Evolutionary conservation across 2,113 vertebrate species (phyloP), one percentile per base, ranked within the genome.

Genomic region (Leiothrix lutea): DNA sequence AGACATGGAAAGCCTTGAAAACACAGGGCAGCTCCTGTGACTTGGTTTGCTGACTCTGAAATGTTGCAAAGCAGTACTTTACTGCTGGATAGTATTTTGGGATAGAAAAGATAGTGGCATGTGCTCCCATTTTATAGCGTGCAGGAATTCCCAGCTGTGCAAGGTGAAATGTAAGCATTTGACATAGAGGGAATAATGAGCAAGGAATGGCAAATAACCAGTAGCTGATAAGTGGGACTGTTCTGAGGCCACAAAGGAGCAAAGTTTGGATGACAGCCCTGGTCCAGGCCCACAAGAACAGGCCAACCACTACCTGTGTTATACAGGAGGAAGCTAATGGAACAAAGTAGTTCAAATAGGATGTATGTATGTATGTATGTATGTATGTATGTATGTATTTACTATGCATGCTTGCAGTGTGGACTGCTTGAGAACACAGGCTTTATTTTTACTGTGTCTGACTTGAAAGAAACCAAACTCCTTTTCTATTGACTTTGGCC

Each of bases 401-500:
- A 14, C 33, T 83, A 23, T 53, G 73, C 54, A 22, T 82, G 19
- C 73, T 84, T 88, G 18, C 29, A 48, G 57, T 14, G 24, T 88
- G 45, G n/a, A 51, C 36, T 90, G 56, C 64, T 88, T 65, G 60
- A 65, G 65, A 94, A 69, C 84, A 87, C 61, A 91, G 45, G 50
- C 77, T 94, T 96, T 85, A 14, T 86, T 95, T 88, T 65, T 84
- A 56, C 81, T 88, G 8, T 67, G 65, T 57, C 36, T 86, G 12
- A 48, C 85, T 67, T 81, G 61, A 95, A 93, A 86, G 82, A 97
- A 98, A 95, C 92, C 72, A 94, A 97, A 96, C 95, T 97, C 73
- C 94, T 93, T 92, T 92, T 83, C 75, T 95, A 95, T 98, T 98
- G 97, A 96, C 88, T 97, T 98, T 98, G 98, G 97, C 97, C 90